Percentiles rank a stretch among this genome's conserved stretches.
Evolutionary conservation across 2,888 invertebrate species (phyloP).

Genomic region (Platycheirus albimanus): DNA sequence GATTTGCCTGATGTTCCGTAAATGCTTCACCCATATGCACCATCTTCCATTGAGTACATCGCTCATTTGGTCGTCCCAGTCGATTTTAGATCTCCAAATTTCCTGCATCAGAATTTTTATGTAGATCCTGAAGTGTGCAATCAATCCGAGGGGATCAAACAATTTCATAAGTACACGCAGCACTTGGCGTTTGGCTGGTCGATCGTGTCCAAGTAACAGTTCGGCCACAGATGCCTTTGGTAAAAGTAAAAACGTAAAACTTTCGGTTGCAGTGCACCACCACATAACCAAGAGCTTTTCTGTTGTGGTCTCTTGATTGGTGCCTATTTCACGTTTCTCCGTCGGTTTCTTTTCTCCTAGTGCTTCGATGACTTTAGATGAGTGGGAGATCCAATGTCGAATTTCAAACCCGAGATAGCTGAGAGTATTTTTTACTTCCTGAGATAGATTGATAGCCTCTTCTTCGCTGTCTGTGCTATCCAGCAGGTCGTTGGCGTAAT

Average conservation of each 20-base stretch:
- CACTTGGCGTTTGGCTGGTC: conserved; percentile 27
- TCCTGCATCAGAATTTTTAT: background rate
- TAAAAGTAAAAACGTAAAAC: background rate
- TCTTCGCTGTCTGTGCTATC: no score
- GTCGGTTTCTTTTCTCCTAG: conserved; percentile 2
- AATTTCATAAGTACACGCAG: conserved; percentile 3
- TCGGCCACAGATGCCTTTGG: background rate
- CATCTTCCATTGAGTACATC: background rate
- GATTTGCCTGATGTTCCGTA: background rate
- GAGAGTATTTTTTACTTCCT: conserved; percentile 31
- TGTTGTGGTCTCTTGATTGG: background rate
- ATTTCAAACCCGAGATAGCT: conserved; percentile 47
- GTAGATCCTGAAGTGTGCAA: background rate
- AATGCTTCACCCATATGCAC: background rate
- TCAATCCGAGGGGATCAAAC: background rate
- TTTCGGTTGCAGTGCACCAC: conserved; percentile 15
- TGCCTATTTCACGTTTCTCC: background rate
- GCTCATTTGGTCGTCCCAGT: background rate
- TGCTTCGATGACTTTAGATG: conserved; percentile 11
- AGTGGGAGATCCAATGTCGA: conserved; percentile 67
- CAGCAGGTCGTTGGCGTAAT: no score
- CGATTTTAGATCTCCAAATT: background rate
- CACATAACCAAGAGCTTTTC: conserved; percentile 13
- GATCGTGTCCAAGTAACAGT: background rate
- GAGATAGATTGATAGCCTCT: no score